Base-by-base conservation (phyloP, 2,888 invertebrate species). In the Carabus problematicus region DNA sequence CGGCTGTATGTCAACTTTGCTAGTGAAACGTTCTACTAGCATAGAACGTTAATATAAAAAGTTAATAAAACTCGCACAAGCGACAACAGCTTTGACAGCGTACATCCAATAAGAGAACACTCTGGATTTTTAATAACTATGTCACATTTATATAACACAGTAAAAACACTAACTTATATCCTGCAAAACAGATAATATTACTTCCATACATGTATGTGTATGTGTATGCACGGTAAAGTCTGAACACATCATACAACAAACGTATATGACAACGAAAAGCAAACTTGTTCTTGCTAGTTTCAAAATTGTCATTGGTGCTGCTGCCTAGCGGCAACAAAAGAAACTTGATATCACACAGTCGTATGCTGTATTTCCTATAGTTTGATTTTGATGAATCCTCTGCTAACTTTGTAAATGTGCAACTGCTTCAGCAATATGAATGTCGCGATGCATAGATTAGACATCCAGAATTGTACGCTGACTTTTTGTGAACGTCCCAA, bases 31-130 rank as follows among this genome's bases (percentile, higher is more conserved):
- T 29, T 29, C 29, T 29, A 29, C 29, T 29, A 29, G 29, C n/a
- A n/a, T 29, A 29, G 54, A 64, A 64, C 54, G 54, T 64, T 64
- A 64, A 64, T 64, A 64, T 64, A 64, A 64, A 64, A 64, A 64
- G 63, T 64, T 64, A 64, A 64, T 64, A 64, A 64, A 64, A 29
- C 29, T 29, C 29, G 3, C 6, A 29, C 29, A 29, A 64, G 63
- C 63, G n/a, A 42, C 39, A 52, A 19, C 41, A 16, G 63, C 63
- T 64, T 64, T 64, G 63, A 64, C 63, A 64, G 52, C 54, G 40
- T 41, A 12, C 40, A 18, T 64, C 52, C 54, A 64, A 64, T 64
- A 64, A 64, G 19, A 52, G 63, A 40, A 19, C 41, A 54, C 43
- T 41, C 40, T 54, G 63, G 63, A 64, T 64, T 64, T 64, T 64